Conservation (phyloP, 2,113 vertebrate genomes). For the Neotoma lepida region DNA sequence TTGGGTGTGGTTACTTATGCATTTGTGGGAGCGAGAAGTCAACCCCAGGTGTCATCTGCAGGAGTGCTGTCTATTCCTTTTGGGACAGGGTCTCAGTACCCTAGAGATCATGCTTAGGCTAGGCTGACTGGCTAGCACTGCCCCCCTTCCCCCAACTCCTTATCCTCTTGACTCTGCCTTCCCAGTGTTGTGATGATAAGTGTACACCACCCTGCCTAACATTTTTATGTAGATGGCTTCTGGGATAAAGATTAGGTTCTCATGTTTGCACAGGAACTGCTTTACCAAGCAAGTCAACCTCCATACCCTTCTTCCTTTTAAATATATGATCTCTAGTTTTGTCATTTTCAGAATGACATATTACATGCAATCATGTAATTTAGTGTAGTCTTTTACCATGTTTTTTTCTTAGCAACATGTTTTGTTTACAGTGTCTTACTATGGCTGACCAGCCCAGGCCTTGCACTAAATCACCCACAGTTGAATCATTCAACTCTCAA, state of each 20-base stretch:
- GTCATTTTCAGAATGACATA: not conserved
- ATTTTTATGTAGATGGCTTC: not conserved
- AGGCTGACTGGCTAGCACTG: not conserved
- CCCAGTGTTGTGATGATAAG: not conserved
- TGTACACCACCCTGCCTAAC: not conserved
- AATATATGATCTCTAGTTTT: not conserved
- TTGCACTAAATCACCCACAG: not conserved
- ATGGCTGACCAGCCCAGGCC: not conserved
- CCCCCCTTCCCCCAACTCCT: not conserved
- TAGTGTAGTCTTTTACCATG: not conserved
- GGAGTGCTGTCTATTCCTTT: not conserved
- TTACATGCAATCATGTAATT: not conserved
- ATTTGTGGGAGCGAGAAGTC: not conserved
- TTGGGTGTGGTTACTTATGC: not conserved
- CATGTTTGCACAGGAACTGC: not conserved
- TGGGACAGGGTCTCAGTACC: not conserved
- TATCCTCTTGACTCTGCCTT: not conserved
- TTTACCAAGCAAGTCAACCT: not conserved
- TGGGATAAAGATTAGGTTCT: not conserved
- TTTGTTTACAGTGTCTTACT: not conserved
- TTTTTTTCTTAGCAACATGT: not conserved
- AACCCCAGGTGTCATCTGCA: not conserved
- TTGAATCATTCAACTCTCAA: not conserved
- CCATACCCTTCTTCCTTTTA: not conserved
- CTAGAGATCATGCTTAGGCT: not conserved